Evolutionary conservation across 1,140 invertebrate species (phyloP).

Genomic region (Cherax quadricarinatus): DNA sequence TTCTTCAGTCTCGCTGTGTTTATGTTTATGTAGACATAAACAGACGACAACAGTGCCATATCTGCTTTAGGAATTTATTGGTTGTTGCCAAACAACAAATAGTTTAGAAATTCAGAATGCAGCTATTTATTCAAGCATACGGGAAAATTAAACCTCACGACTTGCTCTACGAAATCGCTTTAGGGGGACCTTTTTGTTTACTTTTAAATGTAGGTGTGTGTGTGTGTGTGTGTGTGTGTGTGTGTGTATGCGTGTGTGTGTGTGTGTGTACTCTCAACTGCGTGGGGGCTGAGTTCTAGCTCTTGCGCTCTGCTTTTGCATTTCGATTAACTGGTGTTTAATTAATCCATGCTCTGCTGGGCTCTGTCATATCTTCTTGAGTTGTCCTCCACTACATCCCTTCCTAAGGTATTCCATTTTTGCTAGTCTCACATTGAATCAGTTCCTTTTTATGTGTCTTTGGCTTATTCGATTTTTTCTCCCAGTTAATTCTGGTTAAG

Average conservation of each 20-base stretch:
- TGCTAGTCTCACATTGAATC: no score
- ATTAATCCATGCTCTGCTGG: no score
- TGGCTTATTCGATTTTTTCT: no score
- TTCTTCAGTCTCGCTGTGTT: conserved; percentile 20
- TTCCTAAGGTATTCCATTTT: no score
- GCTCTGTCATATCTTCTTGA: no score
- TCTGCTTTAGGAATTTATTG: conserved; percentile 13
- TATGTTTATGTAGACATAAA: conserved; percentile 38
- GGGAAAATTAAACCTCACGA: neutral
- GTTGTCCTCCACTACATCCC: no score
- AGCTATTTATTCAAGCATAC: neutral
- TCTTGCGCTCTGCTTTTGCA: no score
- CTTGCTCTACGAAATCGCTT: neutral
- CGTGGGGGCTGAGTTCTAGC: no score
- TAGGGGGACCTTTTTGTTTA: neutral
- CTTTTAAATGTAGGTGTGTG: neutral
- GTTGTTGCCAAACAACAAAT: neutral
- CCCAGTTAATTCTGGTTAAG: no score
- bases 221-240: neutral
- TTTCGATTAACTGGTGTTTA: no score
- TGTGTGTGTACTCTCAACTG: neutral
- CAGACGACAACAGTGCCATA: neutral
- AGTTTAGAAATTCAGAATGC: neutral
- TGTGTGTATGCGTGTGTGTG: neutral
- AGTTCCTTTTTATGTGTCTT: no score